Conservation (phyloP, 2,113 vertebrate genomes). For the Astatoreochromis straeleni region DNA sequence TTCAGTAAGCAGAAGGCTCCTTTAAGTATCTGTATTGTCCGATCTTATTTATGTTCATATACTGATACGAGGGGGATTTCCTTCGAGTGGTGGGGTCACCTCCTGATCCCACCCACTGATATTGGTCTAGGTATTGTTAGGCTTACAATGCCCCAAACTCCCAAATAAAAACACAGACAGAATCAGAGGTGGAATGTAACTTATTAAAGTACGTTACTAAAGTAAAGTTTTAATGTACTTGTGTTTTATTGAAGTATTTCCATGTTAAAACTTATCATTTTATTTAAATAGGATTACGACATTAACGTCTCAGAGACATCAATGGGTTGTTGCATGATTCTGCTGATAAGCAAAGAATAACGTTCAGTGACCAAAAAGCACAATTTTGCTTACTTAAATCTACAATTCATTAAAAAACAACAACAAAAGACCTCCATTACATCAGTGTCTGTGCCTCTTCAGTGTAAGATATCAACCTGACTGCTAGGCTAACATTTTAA, state of each 20-base stretch:
- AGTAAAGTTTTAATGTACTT: not conserved
- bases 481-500: not conserved
- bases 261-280: not conserved
- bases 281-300: not conserved
- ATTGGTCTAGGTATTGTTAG: not conserved
- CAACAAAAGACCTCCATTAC: not conserved
- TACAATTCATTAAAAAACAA: not conserved
- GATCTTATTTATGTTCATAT: not conserved
- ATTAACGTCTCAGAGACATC: not conserved
- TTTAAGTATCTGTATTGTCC: not conserved
- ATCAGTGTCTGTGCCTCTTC: not conserved
- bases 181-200: not conserved
- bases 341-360: not conserved
- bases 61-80: not conserved
- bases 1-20: not conserved
- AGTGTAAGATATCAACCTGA: not conserved
- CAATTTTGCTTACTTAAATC: not conserved
- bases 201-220: not conserved
- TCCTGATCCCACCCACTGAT: not conserved
- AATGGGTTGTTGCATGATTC: not conserved
- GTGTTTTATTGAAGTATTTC: not conserved
- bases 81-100: not conserved
- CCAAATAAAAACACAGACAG: not conserved
- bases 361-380: not conserved
- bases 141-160: not conserved